phyloP scores from a whole-genome alignment of 2,888 invertebrate species.

The Spilosoma lubricipeda region DNA sequence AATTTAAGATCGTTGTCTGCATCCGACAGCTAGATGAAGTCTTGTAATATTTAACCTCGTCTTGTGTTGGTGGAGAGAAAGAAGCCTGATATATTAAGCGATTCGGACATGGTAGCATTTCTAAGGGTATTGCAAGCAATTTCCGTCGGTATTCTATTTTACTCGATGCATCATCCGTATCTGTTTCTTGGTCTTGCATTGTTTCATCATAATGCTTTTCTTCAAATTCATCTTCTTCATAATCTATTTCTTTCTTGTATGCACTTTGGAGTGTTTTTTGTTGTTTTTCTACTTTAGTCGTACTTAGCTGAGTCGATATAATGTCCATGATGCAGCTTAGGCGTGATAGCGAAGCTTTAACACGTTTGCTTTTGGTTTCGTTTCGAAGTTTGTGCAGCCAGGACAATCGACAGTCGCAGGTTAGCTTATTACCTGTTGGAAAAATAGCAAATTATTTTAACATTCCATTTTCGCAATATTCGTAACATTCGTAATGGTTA shows the following conservation, averaged over 20 bases:
- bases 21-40: slow-evolving; percentile 63
- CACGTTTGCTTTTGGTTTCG: slow-evolving; percentile 90
- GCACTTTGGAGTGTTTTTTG: slow-evolving; percentile 52
- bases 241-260: slow-evolving; percentile 63
- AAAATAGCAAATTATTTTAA: slow-evolving; percentile 32
- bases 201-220: slow-evolving; percentile 76
- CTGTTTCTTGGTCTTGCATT: slow-evolving; percentile 78
- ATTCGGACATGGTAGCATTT: slow-evolving; percentile 76
- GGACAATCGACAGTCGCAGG: slow-evolving; percentile 92
- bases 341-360: slow-evolving; percentile 88
- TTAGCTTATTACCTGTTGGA: slow-evolving; percentile 91
- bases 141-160: slow-evolving; percentile 75
- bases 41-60: slow-evolving; percentile 81
- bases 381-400: slow-evolving; percentile 92
- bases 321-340: slow-evolving; percentile 89
- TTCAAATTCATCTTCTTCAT: slow-evolving; percentile 71
- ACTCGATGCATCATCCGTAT: slow-evolving; percentile 51
- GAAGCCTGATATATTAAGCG: slow-evolving; percentile 73
- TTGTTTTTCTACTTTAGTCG: slow-evolving; percentile 60
- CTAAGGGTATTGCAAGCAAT: slow-evolving; percentile 73
- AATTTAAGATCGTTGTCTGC: slow-evolving; percentile 47
- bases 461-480: background rate
- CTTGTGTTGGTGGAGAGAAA: slow-evolving; percentile 78
- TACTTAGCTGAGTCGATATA: slow-evolving; percentile 57
- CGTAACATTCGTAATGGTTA: background rate